Evolutionary conservation across 2,113 vertebrate species (phyloP).

Genomic region (Scomber scombrus): DNA sequence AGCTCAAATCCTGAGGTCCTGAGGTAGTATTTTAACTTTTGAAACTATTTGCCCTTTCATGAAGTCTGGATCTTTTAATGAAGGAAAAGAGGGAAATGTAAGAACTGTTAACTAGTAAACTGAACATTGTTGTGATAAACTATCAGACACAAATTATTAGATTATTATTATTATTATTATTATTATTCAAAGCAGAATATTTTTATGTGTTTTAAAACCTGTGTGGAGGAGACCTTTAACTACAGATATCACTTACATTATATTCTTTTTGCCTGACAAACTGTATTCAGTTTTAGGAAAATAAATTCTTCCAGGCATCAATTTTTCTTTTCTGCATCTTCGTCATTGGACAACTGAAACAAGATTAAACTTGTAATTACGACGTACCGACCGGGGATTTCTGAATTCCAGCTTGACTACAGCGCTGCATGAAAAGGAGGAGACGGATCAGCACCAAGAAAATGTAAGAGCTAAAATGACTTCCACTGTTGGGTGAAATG

Average conservation of each 20-base stretch:
- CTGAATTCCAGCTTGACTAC: slow-evolving; percentile 7
- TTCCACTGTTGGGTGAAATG: not conserved
- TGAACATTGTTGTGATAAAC: too few species aligned
- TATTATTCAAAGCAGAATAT: too few species aligned
- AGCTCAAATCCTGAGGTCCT: too few species aligned
- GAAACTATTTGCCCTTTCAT: too few species aligned
- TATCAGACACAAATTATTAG: too few species aligned
- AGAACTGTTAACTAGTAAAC: too few species aligned
- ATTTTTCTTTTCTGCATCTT: not conserved
- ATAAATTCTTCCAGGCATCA: not conserved
- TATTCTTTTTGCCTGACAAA: not conserved
- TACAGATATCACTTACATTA: not conserved
- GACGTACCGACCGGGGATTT: not conserved
- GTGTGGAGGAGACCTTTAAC: too few species aligned
- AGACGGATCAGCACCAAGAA: not conserved
- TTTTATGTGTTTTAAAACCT: too few species aligned
- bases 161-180: too few species aligned
- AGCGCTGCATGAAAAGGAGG: not conserved
- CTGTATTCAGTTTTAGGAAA: not conserved
- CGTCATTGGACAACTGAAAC: not conserved
- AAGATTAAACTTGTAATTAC: slow-evolving; percentile 3
- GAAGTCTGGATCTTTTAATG: too few species aligned
- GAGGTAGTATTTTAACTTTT: too few species aligned
- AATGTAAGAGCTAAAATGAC: not conserved
- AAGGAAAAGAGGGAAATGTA: too few species aligned